phyloP scores from a whole-genome alignment of 2,113 vertebrate species.

The Thunnus maccoyii region DNA sequence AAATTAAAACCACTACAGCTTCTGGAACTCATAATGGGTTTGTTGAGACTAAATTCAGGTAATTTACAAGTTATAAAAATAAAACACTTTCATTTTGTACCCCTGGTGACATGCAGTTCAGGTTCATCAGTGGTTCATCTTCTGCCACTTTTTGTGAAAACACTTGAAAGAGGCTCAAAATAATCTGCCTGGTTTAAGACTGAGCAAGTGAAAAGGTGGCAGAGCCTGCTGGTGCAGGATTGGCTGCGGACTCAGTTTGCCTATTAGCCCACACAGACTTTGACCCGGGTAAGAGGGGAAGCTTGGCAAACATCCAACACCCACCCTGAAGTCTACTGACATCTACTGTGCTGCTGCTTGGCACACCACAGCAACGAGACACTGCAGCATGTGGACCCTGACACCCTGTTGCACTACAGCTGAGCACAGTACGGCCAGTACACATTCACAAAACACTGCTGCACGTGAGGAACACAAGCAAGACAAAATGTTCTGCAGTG shows the following conservation, averaged over 20 bases:
- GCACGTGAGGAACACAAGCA: neutral
- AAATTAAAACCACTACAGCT: neutral
- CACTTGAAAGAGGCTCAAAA: conserved; percentile 40
- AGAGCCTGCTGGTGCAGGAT: conserved; percentile 35
- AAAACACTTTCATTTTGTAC: neutral
- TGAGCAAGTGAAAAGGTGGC: conserved; percentile 24
- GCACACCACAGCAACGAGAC: conserved; percentile 50
- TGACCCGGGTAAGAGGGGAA: conserved; percentile 59
- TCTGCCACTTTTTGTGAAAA: conserved; percentile 11
- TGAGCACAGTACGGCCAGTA: neutral
- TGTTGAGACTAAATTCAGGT: neutral
- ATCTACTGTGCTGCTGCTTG: conserved; percentile 51
- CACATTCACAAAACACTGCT: conserved; percentile 19
- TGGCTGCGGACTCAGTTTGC: conserved; percentile 48
- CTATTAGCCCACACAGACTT: conserved; percentile 69
- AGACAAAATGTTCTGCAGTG: neutral
- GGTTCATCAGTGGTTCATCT: neutral
- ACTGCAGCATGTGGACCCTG: conserved; percentile 59
- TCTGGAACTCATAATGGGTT: neutral
- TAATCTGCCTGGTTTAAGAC: conserved; percentile 44
- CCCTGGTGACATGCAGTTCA: neutral
- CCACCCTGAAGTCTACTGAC: conserved; percentile 34
- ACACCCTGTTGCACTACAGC: conserved; percentile 26
- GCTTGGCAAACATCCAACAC: conserved; percentile 59
- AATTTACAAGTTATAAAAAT: neutral